Conservation (phyloP, 2,888 invertebrate genomes). For the Drosophila fulvimacula region DNA sequence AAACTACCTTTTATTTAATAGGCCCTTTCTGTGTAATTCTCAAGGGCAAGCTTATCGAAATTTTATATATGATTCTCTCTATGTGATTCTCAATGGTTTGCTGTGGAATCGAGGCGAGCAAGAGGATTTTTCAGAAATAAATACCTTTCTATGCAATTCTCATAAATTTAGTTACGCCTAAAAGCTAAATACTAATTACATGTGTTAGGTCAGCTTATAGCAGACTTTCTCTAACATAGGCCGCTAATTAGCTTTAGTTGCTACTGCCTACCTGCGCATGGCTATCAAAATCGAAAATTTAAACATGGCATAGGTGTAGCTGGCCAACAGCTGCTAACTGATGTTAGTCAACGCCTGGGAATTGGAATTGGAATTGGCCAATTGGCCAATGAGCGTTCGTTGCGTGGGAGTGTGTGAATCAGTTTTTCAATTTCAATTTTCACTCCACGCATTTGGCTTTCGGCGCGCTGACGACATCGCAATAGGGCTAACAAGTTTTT, state of each 20-base stretch:
- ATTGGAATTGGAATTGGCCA: slow-evolving; percentile 57
- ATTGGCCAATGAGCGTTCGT: slow-evolving; percentile 40
- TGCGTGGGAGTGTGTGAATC: slow-evolving; percentile 46
- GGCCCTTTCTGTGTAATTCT: no score
- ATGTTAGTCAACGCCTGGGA: slow-evolving; percentile 48
- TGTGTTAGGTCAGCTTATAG: background rate
- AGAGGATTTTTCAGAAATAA: no score
- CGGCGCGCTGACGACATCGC: slow-evolving; percentile 17
- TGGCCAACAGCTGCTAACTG: slow-evolving; percentile 43
- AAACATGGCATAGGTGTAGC: slow-evolving; percentile 38
- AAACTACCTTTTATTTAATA: background rate
- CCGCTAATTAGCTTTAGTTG: slow-evolving; percentile 31
- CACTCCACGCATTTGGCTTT: slow-evolving; percentile 1
- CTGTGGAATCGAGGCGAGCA: no score
- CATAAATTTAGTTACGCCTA: background rate
- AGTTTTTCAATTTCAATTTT: slow-evolving; percentile 7
- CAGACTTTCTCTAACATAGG: slow-evolving; percentile 42
- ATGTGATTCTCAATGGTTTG: no score
- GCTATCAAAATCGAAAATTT: slow-evolving; percentile 7
- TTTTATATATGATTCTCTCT: no score
- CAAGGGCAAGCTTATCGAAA: background rate
- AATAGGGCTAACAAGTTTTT: slow-evolving; percentile 69
- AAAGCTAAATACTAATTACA: background rate
- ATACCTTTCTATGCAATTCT: background rate
- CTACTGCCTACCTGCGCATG: slow-evolving; percentile 26